Evolutionary conservation across 1,140 invertebrate species (phyloP).

Genomic region (Orchesella cincta): DNA sequence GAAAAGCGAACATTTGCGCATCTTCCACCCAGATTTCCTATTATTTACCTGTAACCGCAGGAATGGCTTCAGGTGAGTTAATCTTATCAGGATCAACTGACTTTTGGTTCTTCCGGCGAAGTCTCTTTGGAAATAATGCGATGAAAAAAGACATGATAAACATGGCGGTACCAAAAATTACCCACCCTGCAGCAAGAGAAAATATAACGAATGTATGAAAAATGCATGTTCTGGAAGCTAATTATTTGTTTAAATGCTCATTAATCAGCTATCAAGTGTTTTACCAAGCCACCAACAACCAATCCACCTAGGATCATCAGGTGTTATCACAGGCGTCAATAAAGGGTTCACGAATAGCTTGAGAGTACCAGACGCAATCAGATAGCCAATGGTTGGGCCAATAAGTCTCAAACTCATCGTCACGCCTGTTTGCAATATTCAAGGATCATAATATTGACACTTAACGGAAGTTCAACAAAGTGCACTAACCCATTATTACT

Average conservation of each 20-base stretch:
- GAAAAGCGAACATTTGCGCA: too few species aligned
- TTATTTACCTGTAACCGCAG: too few species aligned
- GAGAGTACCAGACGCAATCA: slow-evolving; percentile 68
- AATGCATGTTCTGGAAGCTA: background rate
- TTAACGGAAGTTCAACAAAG: background rate
- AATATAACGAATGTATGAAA: background rate
- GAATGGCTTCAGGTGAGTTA: slow-evolving; percentile 20
- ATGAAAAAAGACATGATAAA: slow-evolving; percentile 65
- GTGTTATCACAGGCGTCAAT: slow-evolving; percentile 68
- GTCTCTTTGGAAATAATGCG: slow-evolving; percentile 66
- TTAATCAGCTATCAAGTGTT: background rate
- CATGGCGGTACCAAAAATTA: slow-evolving; percentile 66
- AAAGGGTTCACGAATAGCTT: slow-evolving; percentile 70
- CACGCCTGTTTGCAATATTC: slow-evolving; percentile 49
- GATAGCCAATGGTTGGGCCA: slow-evolving; percentile 72
- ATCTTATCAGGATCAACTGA: slow-evolving; percentile 50
- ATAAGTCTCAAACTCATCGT: slow-evolving; percentile 63
- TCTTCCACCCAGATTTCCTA: too few species aligned
- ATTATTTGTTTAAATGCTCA: background rate
- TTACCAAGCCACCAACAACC: slow-evolving; percentile 73
- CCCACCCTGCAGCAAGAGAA: slow-evolving; percentile 66
- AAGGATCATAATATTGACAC: background rate
- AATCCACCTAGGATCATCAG: slow-evolving; percentile 71
- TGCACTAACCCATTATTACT: too few species aligned
- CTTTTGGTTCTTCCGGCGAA: slow-evolving; percentile 63